phyloP scores from a whole-genome alignment of 2,888 invertebrate species.

The Drosophila kanekoi region DNA sequence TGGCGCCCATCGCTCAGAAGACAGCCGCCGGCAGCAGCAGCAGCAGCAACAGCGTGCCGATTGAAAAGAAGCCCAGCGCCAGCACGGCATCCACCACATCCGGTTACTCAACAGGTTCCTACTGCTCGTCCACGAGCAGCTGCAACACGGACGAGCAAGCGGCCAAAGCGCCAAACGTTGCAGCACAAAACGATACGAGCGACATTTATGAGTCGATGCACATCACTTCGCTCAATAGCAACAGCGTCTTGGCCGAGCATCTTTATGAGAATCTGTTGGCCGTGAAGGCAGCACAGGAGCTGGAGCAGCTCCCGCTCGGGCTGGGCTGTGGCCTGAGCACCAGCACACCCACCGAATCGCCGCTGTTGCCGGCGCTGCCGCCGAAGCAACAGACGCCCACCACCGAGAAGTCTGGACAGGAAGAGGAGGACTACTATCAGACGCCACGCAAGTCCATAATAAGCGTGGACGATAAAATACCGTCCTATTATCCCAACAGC shows the following conservation, averaged over 20 bases:
- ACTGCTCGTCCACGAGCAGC: constrained; percentile 73
- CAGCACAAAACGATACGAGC: constrained; percentile 59
- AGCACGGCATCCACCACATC: constrained; percentile 76
- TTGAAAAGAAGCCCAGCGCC: constrained; percentile 41
- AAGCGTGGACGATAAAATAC: constrained; percentile 84
- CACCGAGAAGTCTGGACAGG: constrained; percentile 14
- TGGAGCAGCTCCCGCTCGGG: constrained; percentile 56
- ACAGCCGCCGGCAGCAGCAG: constrained; percentile 12
- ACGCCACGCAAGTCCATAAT: constrained; percentile 83
- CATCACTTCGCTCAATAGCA: constrained; percentile 44
- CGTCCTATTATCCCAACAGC: constrained; percentile 85
- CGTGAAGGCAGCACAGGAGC: constrained; percentile 80
- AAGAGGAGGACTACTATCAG: constrained; percentile 81
- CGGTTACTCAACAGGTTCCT: constrained; percentile 80
- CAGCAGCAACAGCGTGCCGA: neutral
- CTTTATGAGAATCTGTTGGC: constrained; percentile 83
- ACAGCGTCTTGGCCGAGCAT: constrained; percentile 70
- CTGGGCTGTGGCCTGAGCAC: constrained; percentile 66
- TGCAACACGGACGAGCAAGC: constrained; percentile 63
- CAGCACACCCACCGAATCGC: constrained; percentile 83
- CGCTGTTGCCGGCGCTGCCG: constrained; percentile 65
- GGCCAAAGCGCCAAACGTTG: constrained; percentile 4
- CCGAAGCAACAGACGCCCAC: constrained; percentile 51
- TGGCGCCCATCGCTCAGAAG: constrained; percentile 83
- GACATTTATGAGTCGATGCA: constrained; percentile 83